Evolutionary conservation across 2,888 invertebrate species (phyloP).

Genomic region (Drosophila peninsularis): DNA sequence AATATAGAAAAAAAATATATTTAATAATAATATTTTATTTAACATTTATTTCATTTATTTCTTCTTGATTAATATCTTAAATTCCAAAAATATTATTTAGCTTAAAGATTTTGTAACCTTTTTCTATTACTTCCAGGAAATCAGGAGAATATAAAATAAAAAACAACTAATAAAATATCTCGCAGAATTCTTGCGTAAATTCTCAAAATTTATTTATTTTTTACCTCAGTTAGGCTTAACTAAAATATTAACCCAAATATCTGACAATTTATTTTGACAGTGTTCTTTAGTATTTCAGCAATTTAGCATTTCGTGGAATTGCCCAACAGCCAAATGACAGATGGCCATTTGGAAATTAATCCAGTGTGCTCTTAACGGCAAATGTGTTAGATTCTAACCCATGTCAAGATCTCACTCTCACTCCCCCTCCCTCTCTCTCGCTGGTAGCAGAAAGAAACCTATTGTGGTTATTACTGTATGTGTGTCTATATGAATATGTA

Average conservation of each 20-base stretch:
- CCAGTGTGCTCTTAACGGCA: slow-evolving; percentile 24
- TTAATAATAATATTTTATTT: no score
- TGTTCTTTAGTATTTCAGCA: neutral
- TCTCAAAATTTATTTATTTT: neutral
- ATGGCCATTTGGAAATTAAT: slow-evolving; percentile 36
- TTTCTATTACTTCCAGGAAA: neutral
- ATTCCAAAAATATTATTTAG: no score
- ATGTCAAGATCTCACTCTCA: slow-evolving; percentile 49
- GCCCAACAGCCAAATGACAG: slow-evolving; percentile 30
- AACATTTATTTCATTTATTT: no score
- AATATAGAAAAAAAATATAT: no score
- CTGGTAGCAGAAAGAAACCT: slow-evolving; percentile 8
- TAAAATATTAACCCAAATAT: slow-evolving; percentile 5
- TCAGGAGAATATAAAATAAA: neutral
- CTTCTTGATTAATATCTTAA: no score
- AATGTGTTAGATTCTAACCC: slow-evolving; percentile 36
- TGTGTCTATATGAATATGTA: neutral
- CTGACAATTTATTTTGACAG: slow-evolving; percentile 11
- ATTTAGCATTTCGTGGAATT: slow-evolving; percentile 5
- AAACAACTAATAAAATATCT: neutral
- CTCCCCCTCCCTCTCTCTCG: slow-evolving; percentile 26
- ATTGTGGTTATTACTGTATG: slow-evolving; percentile 19
- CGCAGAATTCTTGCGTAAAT: neutral
- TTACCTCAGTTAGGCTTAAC: neutral
- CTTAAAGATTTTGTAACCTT: no score